Base-by-base conservation (phyloP, 2,888 invertebrate genomes). In the Drosophila diplacantha region DNA sequence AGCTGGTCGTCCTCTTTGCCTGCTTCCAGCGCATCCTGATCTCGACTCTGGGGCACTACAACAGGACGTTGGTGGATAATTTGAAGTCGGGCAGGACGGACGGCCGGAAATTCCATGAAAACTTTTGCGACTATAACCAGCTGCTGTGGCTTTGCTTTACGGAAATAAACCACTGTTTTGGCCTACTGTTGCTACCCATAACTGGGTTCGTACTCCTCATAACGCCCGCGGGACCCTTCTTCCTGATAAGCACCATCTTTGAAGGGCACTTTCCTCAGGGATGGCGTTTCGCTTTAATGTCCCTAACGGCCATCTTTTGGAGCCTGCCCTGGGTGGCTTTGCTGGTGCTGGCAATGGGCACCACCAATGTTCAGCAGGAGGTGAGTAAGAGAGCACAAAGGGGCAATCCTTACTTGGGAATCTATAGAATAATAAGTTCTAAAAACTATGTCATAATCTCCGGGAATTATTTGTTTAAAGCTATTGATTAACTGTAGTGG, bases 171-270 rank as follows among this genome's bases (percentile, higher is more conserved):
- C 16, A 29, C 2, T 35, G 59, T 24, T 60, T 58, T 6, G 60
- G 60, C 2, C 18, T 22, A 5, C 16, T 58, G 1, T 3, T 60
- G 9, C 16, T 60, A 0, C 44, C 41, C 5, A 34, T 60, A 22
- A 58, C 59, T 7, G 60, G 60, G 7, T 58, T 47, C 2, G 24
- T 58, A 20, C 59, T 60, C 5, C n/a, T 60, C 9, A n/a, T 59
- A 47, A 60, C 59, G 14, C 60, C 60, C 3, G 16, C 59, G 12
- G 60, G 60, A n/a, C 60, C 60, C 7, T 60, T 60, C 9, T 60
- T 7, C 3, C 29, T 60, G 3, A 7, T 60, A 0, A 49, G 58
- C 9, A 60, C 60, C 3, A 47, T 60, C 2, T 60, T 60, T 4
- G 47, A 58, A 7, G 60, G 47, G 3, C 34, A 47, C 3, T 47